Conservation (phyloP, 2,888 invertebrate species). For the Seira musarum region DNA sequence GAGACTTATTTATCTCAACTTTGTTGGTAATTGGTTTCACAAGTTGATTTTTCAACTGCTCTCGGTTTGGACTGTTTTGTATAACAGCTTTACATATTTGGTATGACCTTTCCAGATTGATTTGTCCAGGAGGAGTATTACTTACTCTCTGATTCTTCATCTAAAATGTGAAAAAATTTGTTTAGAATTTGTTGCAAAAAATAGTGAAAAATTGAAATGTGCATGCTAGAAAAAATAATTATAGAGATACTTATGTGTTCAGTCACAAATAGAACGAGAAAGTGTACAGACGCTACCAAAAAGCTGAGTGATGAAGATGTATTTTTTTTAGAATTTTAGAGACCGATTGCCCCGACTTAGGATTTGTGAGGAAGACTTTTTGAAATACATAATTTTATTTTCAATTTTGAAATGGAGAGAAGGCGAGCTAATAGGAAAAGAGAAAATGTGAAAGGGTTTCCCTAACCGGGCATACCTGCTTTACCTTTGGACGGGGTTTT, state of each 20-base stretch:
- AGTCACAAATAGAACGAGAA: slow-evolving; percentile 44
- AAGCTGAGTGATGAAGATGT: too few species aligned
- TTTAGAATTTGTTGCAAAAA: neutral
- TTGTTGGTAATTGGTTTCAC: slow-evolving; percentile 80
- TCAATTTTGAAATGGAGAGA: too few species aligned
- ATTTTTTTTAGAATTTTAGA: too few species aligned
- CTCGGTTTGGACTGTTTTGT: slow-evolving; percentile 93
- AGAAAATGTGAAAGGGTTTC: too few species aligned
- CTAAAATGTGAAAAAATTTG: slow-evolving; percentile 39
- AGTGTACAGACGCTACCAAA: neutral
- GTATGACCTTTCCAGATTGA: slow-evolving; percentile 94
- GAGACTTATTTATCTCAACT: slow-evolving; percentile 55
- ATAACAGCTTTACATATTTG: slow-evolving; percentile 87
- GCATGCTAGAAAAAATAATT: neutral
- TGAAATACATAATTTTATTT: too few species aligned
- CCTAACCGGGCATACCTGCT: slow-evolving; percentile 57
- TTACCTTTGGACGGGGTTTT: slow-evolving; percentile 64
- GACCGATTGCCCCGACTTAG: too few species aligned
- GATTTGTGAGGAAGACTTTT: too few species aligned
- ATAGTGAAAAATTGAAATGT: slow-evolving; percentile 3
- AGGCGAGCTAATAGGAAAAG: too few species aligned
- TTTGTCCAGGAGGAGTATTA: slow-evolving; percentile 89
- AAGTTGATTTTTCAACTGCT: slow-evolving; percentile 87
- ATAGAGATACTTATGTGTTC: neutral
- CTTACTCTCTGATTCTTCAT: slow-evolving; percentile 33